Evolutionary conservation across 2,113 vertebrate genomes (phyloP).

Genomic region (Orthonyx spaldingii): DNA sequence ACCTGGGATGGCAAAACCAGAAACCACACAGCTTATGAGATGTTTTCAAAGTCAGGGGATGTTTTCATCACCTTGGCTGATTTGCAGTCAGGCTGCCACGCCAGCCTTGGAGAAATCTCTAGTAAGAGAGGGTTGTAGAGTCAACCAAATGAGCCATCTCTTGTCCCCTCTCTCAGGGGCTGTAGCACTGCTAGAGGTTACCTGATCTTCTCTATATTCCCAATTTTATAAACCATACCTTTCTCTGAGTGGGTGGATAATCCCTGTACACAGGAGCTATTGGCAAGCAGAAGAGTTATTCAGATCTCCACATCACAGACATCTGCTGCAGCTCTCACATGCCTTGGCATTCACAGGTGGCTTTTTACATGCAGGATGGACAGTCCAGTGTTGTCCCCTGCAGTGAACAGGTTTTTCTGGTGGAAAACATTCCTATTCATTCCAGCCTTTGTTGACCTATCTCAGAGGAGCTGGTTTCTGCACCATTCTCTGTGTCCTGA

Average conservation of each 20-base stretch:
- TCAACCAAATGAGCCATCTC: neutral
- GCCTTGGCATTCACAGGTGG: neutral
- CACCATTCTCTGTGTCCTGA: neutral
- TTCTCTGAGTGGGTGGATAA: neutral
- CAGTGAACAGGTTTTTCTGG: neutral
- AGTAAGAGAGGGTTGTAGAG: neutral
- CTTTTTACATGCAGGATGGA: neutral
- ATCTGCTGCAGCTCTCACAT: neutral
- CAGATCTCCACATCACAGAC: neutral
- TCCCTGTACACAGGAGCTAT: neutral
- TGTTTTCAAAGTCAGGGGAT: neutral
- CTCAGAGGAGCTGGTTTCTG: neutral
- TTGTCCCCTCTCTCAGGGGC: neutral
- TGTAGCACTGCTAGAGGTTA: neutral
- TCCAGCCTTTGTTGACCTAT: neutral
- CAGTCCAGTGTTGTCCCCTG: neutral
- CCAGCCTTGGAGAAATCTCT: neutral
- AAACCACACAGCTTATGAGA: accelerated
- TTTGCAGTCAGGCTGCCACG: neutral
- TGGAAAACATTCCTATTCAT: neutral
- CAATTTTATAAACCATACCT: neutral
- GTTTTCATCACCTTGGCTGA: neutral
- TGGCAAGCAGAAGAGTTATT: neutral
- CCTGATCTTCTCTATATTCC: neutral
- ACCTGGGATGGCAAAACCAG: neutral